Evolutionary conservation across 2,888 invertebrate genomes (phyloP).

Genomic region (Melieria crassipennis): DNA sequence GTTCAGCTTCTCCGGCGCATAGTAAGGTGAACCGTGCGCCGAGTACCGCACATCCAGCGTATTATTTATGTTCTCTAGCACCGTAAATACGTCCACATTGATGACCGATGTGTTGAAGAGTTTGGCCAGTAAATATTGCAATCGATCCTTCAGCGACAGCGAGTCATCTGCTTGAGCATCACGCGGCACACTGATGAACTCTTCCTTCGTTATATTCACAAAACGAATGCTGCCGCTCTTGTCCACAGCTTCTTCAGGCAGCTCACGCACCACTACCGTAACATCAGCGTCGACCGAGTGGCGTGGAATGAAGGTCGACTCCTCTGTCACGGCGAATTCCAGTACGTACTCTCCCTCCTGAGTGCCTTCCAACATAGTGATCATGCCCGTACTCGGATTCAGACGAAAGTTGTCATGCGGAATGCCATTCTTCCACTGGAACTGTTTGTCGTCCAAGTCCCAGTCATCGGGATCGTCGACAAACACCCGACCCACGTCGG

Average conservation of each 20-base stretch:
- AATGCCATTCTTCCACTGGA: slow-evolving; percentile 72
- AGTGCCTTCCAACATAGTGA: slow-evolving; percentile 83
- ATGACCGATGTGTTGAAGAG: slow-evolving; percentile 81
- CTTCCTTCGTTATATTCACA: slow-evolving; percentile 81
- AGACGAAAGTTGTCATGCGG: slow-evolving; percentile 76
- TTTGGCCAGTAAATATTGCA: slow-evolving; percentile 71
- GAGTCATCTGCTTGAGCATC: slow-evolving; percentile 55
- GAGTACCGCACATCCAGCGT: slow-evolving; percentile 89
- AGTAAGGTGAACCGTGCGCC: slow-evolving; percentile 94
- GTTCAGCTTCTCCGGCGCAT: slow-evolving; percentile 86
- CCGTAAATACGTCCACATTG: slow-evolving; percentile 94
- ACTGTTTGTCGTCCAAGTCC: slow-evolving; percentile 93
- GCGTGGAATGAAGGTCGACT: slow-evolving; percentile 68
- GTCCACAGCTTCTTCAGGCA: slow-evolving; percentile 90
- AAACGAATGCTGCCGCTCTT: slow-evolving; percentile 93
- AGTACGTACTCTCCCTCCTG: slow-evolving; percentile 80
- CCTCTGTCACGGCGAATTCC: slow-evolving; percentile 79
- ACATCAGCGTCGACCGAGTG: slow-evolving; percentile 86
- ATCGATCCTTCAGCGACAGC: slow-evolving; percentile 61
- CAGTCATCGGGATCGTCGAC: slow-evolving; percentile 96
- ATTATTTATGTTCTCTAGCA: slow-evolving; percentile 74
- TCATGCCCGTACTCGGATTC: slow-evolving; percentile 82
- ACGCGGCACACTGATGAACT: slow-evolving; percentile 75
- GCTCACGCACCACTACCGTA: slow-evolving; percentile 84
- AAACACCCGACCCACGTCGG: slow-evolving; percentile 85